These are phyloP conservation scores for Xiphias gladius DNA, from an alignment of 2,113 vertebrate species.

Conservation along the genomic window DNA sequence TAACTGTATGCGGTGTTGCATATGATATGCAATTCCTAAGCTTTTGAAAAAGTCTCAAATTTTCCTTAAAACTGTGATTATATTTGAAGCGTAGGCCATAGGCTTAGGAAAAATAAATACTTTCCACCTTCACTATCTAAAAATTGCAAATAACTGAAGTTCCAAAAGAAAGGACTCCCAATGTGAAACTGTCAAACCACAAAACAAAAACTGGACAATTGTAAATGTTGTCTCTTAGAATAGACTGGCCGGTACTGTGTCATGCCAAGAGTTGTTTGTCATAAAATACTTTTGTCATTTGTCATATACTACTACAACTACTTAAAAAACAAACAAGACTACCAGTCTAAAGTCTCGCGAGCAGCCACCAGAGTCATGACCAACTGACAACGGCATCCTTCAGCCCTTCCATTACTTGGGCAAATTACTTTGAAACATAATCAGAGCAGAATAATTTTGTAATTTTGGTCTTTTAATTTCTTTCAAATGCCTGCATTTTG, in stretches of 20 bases:
- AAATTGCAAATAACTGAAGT: constrained; percentile 18
- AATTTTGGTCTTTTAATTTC: too few species aligned
- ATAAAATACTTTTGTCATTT: too few species aligned
- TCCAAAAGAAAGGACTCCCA: constrained; percentile 22
- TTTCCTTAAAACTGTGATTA: neutral
- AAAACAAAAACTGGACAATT: neutral
- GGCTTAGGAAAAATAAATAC: neutral
- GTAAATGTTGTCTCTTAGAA: constrained; percentile 2
- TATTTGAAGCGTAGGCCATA: neutral
- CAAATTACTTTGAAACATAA: too few species aligned
- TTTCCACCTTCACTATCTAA: neutral
- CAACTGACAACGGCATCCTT: too few species aligned
- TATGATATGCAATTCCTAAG: neutral
- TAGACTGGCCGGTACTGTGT: neutral
- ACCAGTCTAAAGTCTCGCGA: neutral
- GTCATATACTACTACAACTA: too few species aligned
- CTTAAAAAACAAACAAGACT: neutral
- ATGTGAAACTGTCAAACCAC: neutral
- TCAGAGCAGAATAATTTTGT: too few species aligned
- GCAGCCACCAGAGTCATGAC: neutral
- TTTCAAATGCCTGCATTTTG: too few species aligned
- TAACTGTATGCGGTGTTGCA: neutral
- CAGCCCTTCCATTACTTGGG: too few species aligned
- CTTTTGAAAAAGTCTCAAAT: neutral
- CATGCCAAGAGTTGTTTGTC: neutral